Base-by-base conservation (phyloP, 30 jellyfish, hydroid and myxozoan genomes). In the Chironex yamaguchii region DNA sequence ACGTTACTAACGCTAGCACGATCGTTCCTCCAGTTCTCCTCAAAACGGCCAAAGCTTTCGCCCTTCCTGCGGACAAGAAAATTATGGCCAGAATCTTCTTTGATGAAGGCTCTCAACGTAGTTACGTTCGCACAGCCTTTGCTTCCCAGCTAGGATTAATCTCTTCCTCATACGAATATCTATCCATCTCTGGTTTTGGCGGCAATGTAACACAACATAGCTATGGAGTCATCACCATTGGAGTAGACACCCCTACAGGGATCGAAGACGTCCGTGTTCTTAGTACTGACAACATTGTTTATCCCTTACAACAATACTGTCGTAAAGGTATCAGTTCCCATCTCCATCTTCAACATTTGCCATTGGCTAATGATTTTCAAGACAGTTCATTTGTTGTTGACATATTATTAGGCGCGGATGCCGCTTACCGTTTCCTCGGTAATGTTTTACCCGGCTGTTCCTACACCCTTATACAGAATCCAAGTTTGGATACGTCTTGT, bases 141-240 rank as follows among this genome's bases (percentile, higher is more conserved):
- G 89, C 89, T 27, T 29, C 32, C 17, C 62, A 76, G 34, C 26
- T 76, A 17, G 66, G 72, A 21, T 52, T 76, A 29, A 31, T 30
- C 14, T 79, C 89, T 52, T 58, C 28, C 32, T 53, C 89, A 4
- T 76, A 76, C 89, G 80, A 76, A 36, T 67, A 4, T 14, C 36
- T 76, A 24, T 76, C 89, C 1, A 79, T 76, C 29, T 76, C 89
- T 25, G 77, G 89, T 51, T 76, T 71, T 67, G 77, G 89, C 20
- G 89, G 89, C 22, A 29, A 28, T 51, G 34, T 76, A 4, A 76
- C 79, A 30, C 34, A 26, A 12, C 79, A 54, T 11, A 76, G 58
- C 66, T 51, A 76, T 76, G 78, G 80, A 29, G 80, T 76, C 4
- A 6, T 79, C 20, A 52, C 71, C 14, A 76, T 76, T 51, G 89